Base-by-base conservation (phyloP, 2,113 vertebrate genomes). In the Anguilla japonica region DNA sequence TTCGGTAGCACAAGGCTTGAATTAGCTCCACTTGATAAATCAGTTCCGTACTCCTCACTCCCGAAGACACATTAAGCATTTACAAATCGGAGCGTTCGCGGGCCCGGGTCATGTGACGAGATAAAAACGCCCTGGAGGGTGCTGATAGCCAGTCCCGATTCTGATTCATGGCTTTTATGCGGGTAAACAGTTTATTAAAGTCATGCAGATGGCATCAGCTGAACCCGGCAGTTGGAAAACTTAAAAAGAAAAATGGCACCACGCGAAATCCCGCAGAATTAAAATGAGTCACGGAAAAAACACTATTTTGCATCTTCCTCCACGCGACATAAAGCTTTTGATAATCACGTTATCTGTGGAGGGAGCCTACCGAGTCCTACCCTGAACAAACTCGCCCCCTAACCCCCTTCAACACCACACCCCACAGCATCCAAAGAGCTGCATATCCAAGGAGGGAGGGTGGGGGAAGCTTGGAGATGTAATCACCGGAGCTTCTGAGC, bases 121-220 rank as follows among this genome's bases (percentile, higher is more conserved):
- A 75, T 75, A 75, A 75, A 75, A 75, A n/a, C n/a, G 26, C 26
- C 71, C 71, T 75, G 71, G 71, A 75, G 26, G 41, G 84, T 29
- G 75, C 41, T 79, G 67, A 50, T 79, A 41, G n/a, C 43, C 8
- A 34, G 50, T 29, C 29, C 85, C 20, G 26, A 22, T 46, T 81
- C 39, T 86, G 40, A n/a, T 15, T 81, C 79, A 60, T 29, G 40
- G 85, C 20, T 43, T 43, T 41, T 53, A 86, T 60, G 50, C 63
- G 79, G 56, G 60, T 82, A 82, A 86, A 41, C 85, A 46, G n/a
- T 71, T 82, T 82, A 86, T 82, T 75, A 86, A 82, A 86, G 41
- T 71, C 80, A 63, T 71, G 43, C 85, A 67, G 40, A 82, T 67
- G 85, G 22, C 57, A 81, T 82, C 56, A 56, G n/a, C 41, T 71